Conservation (phyloP, 2,888 invertebrate genomes). For the Halocaridina rubra region DNA sequence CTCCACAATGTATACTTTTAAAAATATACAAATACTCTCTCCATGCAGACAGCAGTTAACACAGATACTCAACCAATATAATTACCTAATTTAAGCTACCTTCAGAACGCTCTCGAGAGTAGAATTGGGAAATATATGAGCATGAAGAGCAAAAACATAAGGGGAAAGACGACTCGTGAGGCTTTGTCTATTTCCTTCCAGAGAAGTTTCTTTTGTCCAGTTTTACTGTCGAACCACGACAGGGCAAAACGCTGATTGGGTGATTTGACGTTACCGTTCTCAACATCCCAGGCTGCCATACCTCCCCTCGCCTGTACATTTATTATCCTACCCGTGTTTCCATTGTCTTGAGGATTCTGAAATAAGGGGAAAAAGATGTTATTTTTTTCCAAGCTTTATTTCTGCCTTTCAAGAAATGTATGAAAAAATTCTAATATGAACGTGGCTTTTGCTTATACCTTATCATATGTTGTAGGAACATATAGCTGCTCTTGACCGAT, state of each 20-base stretch:
- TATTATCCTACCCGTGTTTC: background rate
- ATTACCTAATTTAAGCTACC: too few relatives aligned
- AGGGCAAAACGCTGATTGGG: constrained; percentile 62
- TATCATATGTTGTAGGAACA: too few relatives aligned
- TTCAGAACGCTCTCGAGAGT: constrained; percentile 38
- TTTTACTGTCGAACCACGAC: constrained; percentile 68
- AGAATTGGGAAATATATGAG: constrained; percentile 84
- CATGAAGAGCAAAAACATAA: constrained; percentile 81
- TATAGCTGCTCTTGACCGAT: too few relatives aligned
- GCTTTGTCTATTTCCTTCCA: constrained; percentile 84
- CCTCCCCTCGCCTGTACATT: background rate
- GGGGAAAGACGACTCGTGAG: constrained; percentile 81
- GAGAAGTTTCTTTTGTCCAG: constrained; percentile 78
- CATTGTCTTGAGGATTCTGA: background rate
- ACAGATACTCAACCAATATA: background rate
- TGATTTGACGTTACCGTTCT: background rate
- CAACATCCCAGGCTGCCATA: background rate
- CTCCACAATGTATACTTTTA: too few relatives aligned
- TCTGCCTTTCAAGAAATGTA: too few relatives aligned
- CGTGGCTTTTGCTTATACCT: too few relatives aligned
- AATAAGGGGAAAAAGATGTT: background rate
- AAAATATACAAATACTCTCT: background rate
- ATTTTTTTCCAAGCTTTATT: too few relatives aligned
- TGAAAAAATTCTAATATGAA: too few relatives aligned
- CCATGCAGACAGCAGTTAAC: background rate